phyloP scores from a whole-genome alignment of 2,113 vertebrate species.

The Myodes glareolus region DNA sequence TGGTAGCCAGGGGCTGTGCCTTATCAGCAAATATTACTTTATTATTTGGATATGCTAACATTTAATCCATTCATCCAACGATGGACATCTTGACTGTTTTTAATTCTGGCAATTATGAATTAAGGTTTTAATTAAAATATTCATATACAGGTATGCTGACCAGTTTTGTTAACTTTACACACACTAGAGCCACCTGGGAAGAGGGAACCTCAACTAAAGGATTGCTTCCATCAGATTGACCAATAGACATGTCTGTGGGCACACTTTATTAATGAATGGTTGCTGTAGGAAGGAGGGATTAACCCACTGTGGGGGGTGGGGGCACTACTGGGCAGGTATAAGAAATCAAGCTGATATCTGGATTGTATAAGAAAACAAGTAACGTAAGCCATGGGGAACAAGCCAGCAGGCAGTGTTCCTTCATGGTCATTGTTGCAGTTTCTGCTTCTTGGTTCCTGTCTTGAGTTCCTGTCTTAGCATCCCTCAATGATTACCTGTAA shows the following conservation, averaged over 20 bases:
- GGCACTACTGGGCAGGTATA: background rate
- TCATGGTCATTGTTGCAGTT: background rate
- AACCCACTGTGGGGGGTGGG: background rate
- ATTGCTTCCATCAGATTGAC: background rate
- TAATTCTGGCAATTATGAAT: background rate
- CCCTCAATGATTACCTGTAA: background rate
- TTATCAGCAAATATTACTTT: background rate
- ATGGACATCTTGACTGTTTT: background rate
- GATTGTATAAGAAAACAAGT: background rate
- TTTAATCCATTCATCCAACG: background rate
- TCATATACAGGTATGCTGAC: background rate
- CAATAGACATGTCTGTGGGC: background rate
- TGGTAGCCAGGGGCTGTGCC: background rate
- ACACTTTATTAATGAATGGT: background rate
- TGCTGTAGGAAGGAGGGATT: background rate
- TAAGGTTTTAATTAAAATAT: background rate
- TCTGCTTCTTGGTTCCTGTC: background rate
- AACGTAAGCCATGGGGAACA: background rate
- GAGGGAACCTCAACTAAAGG: background rate
- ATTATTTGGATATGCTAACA: background rate
- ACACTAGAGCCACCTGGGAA: background rate
- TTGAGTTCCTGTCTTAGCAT: background rate
- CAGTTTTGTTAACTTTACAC: background rate
- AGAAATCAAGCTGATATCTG: background rate
- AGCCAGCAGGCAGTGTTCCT: background rate